Conservation (phyloP, 2,888 invertebrate species). For the Argyresthia albistria region DNA sequence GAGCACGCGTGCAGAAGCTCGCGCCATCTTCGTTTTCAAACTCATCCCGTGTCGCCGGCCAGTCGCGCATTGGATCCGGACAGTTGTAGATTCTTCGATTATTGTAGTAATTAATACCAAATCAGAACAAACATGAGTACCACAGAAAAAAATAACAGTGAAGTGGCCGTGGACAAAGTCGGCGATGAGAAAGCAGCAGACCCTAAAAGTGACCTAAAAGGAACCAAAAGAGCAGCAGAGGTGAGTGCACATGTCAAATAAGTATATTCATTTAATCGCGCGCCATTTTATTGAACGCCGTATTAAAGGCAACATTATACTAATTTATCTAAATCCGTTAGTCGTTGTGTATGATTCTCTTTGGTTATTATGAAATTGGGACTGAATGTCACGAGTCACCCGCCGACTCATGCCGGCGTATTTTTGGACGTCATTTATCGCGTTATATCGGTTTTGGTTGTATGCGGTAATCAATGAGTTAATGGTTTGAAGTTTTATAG, state of each 20-base stretch:
- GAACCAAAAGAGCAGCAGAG: conserved; percentile 90
- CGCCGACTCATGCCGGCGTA: conserved; percentile 45
- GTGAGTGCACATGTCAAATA: conserved; percentile 76
- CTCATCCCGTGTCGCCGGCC: conserved; percentile 77
- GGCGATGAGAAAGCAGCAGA: conserved; percentile 82
- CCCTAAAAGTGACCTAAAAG: conserved; percentile 87
- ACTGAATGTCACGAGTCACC: conserved; percentile 8
- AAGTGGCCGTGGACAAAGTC: conserved; percentile 88
- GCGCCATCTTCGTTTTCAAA: conserved; percentile 91
- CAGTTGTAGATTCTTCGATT: conserved; percentile 60
- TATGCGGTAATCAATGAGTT: conserved; percentile 56
- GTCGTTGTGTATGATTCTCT: conserved; percentile 24
- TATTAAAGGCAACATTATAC: conserved; percentile 27
- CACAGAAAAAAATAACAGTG: conserved; percentile 86
- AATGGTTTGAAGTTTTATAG: conserved; percentile 26
- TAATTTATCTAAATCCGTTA: conserved; percentile 17
- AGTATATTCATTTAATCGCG: conserved; percentile 61
- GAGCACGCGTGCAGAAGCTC: conserved; percentile 57
- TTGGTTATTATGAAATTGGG: conserved; percentile 25
- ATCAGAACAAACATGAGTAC: conserved; percentile 68
- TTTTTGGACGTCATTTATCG: conserved; percentile 52
- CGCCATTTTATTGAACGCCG: conserved; percentile 68
- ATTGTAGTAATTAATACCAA: conserved; percentile 54
- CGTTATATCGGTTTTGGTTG: conserved; percentile 31
- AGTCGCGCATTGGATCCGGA: conserved; percentile 78